Evolutionary conservation across 2,888 invertebrate species (phyloP).

Genomic region (Ophion ventricosus): DNA sequence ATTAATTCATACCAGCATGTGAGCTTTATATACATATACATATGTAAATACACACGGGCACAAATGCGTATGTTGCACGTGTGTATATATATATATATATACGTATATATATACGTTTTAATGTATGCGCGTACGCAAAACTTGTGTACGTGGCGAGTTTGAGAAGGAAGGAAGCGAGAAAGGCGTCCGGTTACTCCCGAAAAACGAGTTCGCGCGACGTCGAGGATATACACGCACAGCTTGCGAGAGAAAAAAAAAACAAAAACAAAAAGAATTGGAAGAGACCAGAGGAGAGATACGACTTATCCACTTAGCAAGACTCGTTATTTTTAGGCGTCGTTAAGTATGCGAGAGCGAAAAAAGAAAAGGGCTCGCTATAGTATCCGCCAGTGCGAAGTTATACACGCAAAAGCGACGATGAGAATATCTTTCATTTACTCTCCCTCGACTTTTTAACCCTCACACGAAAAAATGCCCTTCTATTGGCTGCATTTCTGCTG

Average conservation of each 20-base stretch:
- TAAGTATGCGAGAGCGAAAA: conserved; percentile 50
- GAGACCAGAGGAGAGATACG: conserved; percentile 52
- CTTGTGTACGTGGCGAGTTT: conserved; percentile 31
- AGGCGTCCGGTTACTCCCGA: conserved; percentile 61
- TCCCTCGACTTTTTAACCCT: neutral
- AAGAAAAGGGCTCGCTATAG: conserved; percentile 22
- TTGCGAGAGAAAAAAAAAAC: neutral
- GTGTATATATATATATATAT: neutral
- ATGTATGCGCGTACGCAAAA: conserved; percentile 9
- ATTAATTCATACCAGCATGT: conserved; percentile 59
- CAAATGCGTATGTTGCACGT: neutral
- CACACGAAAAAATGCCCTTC: neutral
- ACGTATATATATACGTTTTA: conserved; percentile 1
- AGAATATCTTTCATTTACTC: conserved; percentile 2
- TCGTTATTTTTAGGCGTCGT: conserved; percentile 65
- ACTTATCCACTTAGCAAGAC: conserved; percentile 63
- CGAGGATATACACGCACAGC: conserved; percentile 27
- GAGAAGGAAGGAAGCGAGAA: conserved; percentile 59
- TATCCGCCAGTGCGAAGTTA: conserved; percentile 34
- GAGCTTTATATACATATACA: neutral
- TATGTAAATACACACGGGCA: neutral
- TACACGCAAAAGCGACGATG: neutral
- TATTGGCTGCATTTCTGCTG: no score
- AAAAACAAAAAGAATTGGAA: conserved; percentile 6
- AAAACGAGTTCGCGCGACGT: conserved; percentile 56